Base-by-base conservation (phyloP, 2,888 invertebrate species). In the Thalpophila matura region DNA sequence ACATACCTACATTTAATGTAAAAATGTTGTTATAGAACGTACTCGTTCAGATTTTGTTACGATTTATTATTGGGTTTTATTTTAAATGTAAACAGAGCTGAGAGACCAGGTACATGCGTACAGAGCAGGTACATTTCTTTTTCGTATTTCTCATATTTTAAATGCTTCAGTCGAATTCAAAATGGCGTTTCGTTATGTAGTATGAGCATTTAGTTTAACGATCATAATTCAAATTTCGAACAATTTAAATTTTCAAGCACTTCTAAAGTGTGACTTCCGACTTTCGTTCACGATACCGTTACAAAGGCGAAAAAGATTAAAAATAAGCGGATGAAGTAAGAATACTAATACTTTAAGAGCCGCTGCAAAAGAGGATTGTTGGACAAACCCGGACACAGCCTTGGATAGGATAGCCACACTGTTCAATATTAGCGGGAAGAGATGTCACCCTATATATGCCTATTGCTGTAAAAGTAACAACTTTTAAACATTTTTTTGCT, bases 311-410 rank as follows among this genome's bases (percentile, higher is more conserved):
- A 59, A 58, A 58, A 38, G 43, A 56, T 54, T 57, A 43, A 64
- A 70, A 55, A 43, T 55, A 61, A 56, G 43, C 38, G 54, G 38
- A 29, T 58, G 31, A 40, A 59, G 12, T 53, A 73, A 50, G 49
- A 64, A 56, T 49, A 49, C 42, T 56, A 64, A 73, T 69, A 56
- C 59, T 49, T 56, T 57, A 10, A 55, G 50, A 64, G 59, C 4
- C 20, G 38, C 27, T 14, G 29, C 27, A 20, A 45, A 58, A 61
- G 60, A 22, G 49, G 58, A 61, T 71, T 74, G 66, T 46, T 16
- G 47, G 31, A 53, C 61, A 50, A 65, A 61, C 64, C 60, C 37
- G 24, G 54, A 53, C 58, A 69, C 53, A 49, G 27, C 16, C 51
- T 33, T 26, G 43, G 38, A 64, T 62, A 53, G 68, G 54, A 55